A percentile compares a stretch with the other conserved stretches of the same genome.
Evolutionary conservation across 2,797 vertebrate genomes (phyloP).

Genomic region (Muscicapa comitata): DNA sequence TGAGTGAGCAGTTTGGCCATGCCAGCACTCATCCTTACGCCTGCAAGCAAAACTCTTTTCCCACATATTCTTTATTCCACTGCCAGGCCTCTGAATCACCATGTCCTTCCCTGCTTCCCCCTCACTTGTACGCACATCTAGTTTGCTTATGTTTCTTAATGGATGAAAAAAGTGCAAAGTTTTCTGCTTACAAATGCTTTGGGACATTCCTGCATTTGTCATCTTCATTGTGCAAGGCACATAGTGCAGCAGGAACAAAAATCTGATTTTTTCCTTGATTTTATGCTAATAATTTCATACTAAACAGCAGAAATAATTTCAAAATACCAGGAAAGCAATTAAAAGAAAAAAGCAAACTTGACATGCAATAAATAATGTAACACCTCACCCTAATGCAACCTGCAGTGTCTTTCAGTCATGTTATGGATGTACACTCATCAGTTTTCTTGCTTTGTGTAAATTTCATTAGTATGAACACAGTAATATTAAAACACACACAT

Average conservation of each 20-base stretch:
- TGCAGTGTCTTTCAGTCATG: not conserved
- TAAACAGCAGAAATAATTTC: not conserved
- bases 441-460: slow-evolving; percentile 42
- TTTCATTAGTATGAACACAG: slow-evolving; percentile 25
- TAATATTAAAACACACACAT: slow-evolving; percentile 43
- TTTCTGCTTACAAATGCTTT: not conserved
- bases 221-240: not conserved
- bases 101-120: not conserved
- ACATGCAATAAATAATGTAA: slow-evolving; percentile 33
- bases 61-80: not conserved
- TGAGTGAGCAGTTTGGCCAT: not conserved
- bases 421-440: not conserved
- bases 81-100: slow-evolving; percentile 31
- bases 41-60: not conserved
- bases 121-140: not conserved
- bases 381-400: not conserved
- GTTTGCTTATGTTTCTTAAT: not conserved
- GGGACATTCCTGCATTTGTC: not conserved
- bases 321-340: slow-evolving; percentile 11
- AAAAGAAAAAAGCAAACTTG: not conserved
- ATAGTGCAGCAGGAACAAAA: not conserved
- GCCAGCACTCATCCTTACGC: not conserved
- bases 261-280: not conserved
- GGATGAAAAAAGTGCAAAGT: not conserved
- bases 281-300: not conserved